Conservation (phyloP, 1,140 invertebrate genomes). For the Dreissena polymorpha region DNA sequence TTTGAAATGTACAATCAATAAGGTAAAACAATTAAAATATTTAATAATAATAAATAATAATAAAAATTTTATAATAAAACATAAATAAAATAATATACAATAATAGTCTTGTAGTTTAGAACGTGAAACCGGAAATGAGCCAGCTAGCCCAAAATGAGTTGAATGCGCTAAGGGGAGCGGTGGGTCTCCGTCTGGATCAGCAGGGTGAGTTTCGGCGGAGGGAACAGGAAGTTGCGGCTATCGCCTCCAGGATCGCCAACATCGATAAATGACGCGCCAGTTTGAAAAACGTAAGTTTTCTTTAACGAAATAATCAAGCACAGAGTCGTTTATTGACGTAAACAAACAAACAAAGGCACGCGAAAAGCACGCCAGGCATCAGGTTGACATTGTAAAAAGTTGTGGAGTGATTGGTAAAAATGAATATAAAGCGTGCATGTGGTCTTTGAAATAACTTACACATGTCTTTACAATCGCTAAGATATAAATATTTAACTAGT, state of each 20-base stretch:
- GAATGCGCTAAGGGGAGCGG: background rate
- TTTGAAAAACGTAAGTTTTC: constrained; percentile 28
- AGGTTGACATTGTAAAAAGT: background rate
- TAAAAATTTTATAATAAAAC: too few relatives aligned
- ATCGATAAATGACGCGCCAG: constrained; percentile 19
- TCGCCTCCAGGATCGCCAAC: background rate
- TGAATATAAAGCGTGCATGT: background rate
- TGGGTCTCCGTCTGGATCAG: constrained; percentile 5
- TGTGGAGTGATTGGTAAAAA: background rate
- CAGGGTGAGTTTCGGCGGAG: background rate
- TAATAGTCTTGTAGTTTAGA: background rate
- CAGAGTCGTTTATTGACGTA: too few relatives aligned
- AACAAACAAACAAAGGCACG: too few relatives aligned
- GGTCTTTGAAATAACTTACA: too few relatives aligned
- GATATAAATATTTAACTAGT: too few relatives aligned
- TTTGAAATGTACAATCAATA: background rate
- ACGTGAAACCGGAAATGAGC: background rate
- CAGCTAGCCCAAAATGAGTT: background rate
- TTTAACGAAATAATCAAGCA: background rate
- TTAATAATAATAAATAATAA: background rate
- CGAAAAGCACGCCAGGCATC: background rate
- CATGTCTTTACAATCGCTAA: too few relatives aligned
- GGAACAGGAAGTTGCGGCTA: constrained; percentile 22
- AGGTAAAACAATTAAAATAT: background rate
- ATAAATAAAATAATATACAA: too few relatives aligned